These are phyloP conservation scores for Venustoraphidia nigricollis DNA, from an alignment of 2,888 invertebrate genomes.

Conservation along the genomic window DNA sequence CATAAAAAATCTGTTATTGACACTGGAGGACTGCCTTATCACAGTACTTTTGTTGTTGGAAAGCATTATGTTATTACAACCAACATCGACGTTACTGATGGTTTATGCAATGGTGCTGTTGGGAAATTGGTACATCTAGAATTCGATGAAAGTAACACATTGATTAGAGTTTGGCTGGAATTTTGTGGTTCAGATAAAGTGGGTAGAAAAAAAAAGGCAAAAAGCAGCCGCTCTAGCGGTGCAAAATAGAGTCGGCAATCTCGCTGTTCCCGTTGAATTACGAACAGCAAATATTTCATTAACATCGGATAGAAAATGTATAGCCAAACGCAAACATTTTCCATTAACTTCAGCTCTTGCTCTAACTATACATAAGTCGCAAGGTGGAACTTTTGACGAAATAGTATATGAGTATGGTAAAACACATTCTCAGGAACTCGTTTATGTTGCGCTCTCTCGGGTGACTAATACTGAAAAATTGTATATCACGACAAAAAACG, in stretches of 20 bases:
- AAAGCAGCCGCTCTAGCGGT: neutral
- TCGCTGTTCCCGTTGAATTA: neutral
- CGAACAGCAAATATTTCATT: neutral
- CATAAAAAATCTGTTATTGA: slow-evolving; percentile 15
- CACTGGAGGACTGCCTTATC: slow-evolving; percentile 18
- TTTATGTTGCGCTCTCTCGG: slow-evolving; percentile 17
- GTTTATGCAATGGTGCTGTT: slow-evolving; percentile 18
- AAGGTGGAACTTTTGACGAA: slow-evolving; percentile 14
- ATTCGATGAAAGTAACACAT: slow-evolving; percentile 5
- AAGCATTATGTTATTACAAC: no score
- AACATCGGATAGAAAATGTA: neutral
- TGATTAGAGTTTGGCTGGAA: slow-evolving; percentile 1
- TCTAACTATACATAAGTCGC: slow-evolving; percentile 17
- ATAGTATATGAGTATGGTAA: slow-evolving; percentile 14
- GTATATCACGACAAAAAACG: slow-evolving; percentile 1
- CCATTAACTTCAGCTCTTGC: slow-evolving; percentile 13
- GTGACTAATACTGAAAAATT: no score
- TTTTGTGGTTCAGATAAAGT: slow-evolving; percentile 5
- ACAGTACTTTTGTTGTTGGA: slow-evolving; percentile 13
- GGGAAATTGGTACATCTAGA: slow-evolving; percentile 17
- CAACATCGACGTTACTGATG: slow-evolving; percentile 15
- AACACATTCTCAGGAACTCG: slow-evolving; percentile 7
- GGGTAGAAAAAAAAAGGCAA: neutral
- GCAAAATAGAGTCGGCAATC: neutral
- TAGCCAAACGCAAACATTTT: slow-evolving; percentile 13